phyloP scores from a whole-genome alignment of 1,140 invertebrate genomes.

The Drosophila tropicalis region DNA sequence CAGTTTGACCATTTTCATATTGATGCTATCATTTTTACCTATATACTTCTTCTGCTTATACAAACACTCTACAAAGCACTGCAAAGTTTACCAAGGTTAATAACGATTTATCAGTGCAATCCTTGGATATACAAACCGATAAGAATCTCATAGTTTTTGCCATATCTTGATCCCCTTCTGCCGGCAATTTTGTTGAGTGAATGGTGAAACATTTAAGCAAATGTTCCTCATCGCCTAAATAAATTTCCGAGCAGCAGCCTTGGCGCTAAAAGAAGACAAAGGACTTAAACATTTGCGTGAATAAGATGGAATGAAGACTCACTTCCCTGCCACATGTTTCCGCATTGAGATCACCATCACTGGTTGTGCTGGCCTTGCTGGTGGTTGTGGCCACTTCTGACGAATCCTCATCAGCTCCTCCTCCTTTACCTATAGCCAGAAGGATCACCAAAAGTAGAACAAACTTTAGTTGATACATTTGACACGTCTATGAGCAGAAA shows the following conservation, averaged over 20 bases:
- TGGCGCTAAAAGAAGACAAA: constrained; percentile 20
- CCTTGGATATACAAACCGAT: constrained; percentile 40
- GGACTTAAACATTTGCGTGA: too few relatives aligned
- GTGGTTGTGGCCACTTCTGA: constrained; percentile 8
- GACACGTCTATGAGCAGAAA: constrained; percentile 18
- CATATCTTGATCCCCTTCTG: constrained; percentile 29
- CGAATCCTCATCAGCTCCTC: constrained; percentile 31
- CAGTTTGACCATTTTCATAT: constrained; percentile 72
- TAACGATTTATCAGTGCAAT: background rate
- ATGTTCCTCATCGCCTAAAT: constrained; percentile 40
- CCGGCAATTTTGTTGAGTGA: constrained; percentile 49
- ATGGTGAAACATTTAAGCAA: constrained; percentile 57
- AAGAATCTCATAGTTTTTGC: constrained; percentile 47
- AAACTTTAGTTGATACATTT: constrained; percentile 35
- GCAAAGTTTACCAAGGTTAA: background rate
- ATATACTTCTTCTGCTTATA: constrained; percentile 71
- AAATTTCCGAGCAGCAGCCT: constrained; percentile 57
- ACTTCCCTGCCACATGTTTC: constrained; percentile 48
- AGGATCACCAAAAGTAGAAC: constrained; percentile 20
- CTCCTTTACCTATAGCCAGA: background rate
- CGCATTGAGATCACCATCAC: constrained; percentile 21
- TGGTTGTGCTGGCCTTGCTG: background rate
- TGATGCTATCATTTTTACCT: constrained; percentile 59
- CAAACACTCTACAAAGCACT: constrained; percentile 70
- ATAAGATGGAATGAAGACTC: background rate